Conservation (phyloP, 2,797 vertebrate species). For the Spea hammondii region DNA sequence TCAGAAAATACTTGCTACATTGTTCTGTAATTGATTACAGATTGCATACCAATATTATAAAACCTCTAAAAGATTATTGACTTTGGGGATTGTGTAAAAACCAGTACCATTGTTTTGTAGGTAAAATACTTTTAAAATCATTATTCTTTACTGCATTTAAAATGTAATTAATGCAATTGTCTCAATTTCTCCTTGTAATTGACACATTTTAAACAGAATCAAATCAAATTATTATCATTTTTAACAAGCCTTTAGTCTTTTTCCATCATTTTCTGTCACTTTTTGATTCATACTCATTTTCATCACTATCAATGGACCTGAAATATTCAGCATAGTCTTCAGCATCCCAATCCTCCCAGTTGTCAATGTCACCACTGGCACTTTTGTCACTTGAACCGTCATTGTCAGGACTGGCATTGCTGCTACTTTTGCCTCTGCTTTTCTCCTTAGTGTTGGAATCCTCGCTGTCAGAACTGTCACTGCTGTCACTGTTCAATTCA, state of each 20-base stretch:
- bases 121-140: no score
- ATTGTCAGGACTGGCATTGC: slow-evolving; percentile 9
- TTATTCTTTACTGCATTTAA: no score
- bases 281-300: background rate
- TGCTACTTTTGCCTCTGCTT: background rate
- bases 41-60: no score
- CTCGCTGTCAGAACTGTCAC: slow-evolving; percentile 8
- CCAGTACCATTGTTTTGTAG: no score
- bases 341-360: background rate
- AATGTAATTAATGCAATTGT: no score
- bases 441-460: background rate
- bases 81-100: no score
- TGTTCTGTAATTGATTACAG: no score
- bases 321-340: background rate
- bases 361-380: background rate
- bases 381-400: background rate
- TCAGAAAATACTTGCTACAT: no score
- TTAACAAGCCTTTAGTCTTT: background rate
- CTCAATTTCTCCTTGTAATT: no score
- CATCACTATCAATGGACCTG: background rate
- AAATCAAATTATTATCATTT: no score
- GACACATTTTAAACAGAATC: no score
- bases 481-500: slow-evolving; percentile 3
- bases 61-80: no score
- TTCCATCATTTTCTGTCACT: background rate